Evolutionary conservation across 2,888 invertebrate species (phyloP).

Genomic region (Ennomos erosarius): DNA sequence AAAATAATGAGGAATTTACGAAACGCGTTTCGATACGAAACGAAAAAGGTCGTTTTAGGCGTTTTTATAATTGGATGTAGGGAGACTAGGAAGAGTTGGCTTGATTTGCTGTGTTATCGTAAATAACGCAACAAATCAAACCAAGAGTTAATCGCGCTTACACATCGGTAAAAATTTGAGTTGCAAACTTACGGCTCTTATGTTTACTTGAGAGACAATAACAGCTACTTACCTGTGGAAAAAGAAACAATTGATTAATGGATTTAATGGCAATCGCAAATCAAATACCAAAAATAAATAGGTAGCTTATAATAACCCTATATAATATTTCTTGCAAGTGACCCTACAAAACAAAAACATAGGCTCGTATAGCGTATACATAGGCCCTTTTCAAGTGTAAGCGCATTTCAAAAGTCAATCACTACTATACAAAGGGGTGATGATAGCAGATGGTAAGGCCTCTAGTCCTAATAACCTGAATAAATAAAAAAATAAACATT

Average conservation of each 20-base stretch:
- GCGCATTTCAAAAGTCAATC: too few species aligned
- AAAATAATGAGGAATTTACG: conserved; percentile 37
- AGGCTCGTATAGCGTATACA: too few species aligned
- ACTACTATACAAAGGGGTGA: too few species aligned
- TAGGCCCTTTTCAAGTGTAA: too few species aligned
- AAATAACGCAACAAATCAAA: too few species aligned
- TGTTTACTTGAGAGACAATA: conserved; percentile 31
- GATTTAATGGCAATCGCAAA: not conserved
- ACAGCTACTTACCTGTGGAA: conserved; percentile 71
- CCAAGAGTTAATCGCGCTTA: too few species aligned
- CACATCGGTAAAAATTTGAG: conserved; percentile 19
- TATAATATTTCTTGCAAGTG: too few species aligned
- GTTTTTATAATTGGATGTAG: conserved; percentile 32
- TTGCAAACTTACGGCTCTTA: conserved; percentile 43
- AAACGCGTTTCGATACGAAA: conserved; percentile 30
- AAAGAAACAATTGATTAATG: conserved; percentile 34
- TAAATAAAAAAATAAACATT: too few species aligned
- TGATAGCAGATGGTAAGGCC: too few species aligned
- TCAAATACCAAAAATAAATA: not conserved
- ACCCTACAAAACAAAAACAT: too few species aligned
- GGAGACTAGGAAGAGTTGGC: conserved; percentile 18
- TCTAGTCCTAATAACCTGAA: too few species aligned
- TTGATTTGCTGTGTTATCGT: conserved; percentile 30
- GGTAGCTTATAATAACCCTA: too few species aligned
- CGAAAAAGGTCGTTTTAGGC: conserved; percentile 28